phyloP scores from a whole-genome alignment of 2,797 vertebrate species.

The Saguinus oedipus region DNA sequence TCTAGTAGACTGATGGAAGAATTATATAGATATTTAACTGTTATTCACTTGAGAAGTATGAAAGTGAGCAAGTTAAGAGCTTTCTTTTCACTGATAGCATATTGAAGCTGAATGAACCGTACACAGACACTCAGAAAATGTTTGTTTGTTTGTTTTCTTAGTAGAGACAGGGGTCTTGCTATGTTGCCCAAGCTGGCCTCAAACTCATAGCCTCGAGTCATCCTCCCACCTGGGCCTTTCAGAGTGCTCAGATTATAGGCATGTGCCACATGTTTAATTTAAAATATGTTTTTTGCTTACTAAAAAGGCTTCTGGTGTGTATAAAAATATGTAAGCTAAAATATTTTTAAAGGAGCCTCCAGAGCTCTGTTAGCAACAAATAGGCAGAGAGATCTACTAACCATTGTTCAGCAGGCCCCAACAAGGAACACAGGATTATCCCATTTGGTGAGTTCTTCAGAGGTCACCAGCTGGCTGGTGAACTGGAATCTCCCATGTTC shows the following conservation, averaged over 20 bases:
- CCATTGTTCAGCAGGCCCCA: not conserved
- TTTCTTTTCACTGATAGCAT: not conserved
- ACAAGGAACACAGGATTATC: not conserved
- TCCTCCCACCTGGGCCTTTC: not conserved
- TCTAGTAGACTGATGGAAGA: not conserved
- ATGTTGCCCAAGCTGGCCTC: not conserved
- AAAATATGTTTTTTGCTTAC: not conserved
- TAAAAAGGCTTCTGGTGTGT: not conserved
- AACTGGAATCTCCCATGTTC: not conserved
- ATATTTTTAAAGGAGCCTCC: not conserved
- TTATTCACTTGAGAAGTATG: not conserved
- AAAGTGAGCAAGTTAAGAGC: not conserved
- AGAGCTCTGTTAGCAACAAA: not conserved
- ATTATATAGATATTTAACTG: not conserved
- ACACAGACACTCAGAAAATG: not conserved
- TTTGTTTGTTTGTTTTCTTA: not conserved
- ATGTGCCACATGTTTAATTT: not conserved
- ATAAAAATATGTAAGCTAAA: not conserved
- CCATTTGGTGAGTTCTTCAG: not conserved
- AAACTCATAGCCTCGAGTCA: not conserved
- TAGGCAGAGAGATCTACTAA: not conserved
- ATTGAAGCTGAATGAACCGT: not conserved
- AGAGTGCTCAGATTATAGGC: not conserved
- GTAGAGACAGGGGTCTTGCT: not conserved
- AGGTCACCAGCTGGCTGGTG: not conserved